Evolutionary conservation across 2,888 invertebrate species (phyloP).

Genomic region (Syrphus vitripennis): DNA sequence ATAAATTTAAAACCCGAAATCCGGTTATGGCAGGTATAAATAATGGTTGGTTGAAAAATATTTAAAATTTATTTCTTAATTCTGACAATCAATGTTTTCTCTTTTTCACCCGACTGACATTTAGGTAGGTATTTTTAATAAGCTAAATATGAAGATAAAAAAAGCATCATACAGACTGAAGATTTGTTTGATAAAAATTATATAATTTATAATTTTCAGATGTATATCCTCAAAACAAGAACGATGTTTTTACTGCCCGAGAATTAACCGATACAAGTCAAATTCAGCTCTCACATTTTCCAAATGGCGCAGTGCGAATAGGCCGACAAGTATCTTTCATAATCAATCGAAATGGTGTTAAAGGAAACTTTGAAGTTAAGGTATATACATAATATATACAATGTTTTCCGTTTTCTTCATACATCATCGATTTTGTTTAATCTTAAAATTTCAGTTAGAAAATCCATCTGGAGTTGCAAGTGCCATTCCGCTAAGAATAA

Average conservation of each 20-base stretch:
- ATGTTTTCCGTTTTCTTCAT: neutral
- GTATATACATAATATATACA: conserved; percentile 61
- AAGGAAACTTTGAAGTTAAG: conserved; percentile 79
- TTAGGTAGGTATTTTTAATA: too few species aligned
- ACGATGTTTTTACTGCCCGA: conserved; percentile 77
- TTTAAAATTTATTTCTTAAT: too few species aligned
- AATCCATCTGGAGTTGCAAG: conserved; percentile 75
- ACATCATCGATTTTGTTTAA: too few species aligned
- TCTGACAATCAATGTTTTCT: too few species aligned
- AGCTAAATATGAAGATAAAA: too few species aligned
- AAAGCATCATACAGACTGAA: too few species aligned
- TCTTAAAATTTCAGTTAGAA: conserved; percentile 73
- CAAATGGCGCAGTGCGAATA: conserved; percentile 77
- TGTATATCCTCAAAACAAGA: conserved; percentile 76
- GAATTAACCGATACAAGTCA: conserved; percentile 78
- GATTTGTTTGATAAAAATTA: too few species aligned
- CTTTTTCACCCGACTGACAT: too few species aligned
- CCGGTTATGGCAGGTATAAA: too few species aligned
- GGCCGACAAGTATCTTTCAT: conserved; percentile 76
- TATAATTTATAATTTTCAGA: conserved; percentile 72
- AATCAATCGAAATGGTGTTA: conserved; percentile 78
- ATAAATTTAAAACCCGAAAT: too few species aligned
- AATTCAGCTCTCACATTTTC: conserved; percentile 78
- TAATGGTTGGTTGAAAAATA: too few species aligned
- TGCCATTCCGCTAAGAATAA: conserved; percentile 73